A percentile compares a stretch with the other conserved stretches of the same genome.
Evolutionary conservation across 2,113 vertebrate genomes (phyloP).

Genomic region (Pyrgilauda ruficollis): DNA sequence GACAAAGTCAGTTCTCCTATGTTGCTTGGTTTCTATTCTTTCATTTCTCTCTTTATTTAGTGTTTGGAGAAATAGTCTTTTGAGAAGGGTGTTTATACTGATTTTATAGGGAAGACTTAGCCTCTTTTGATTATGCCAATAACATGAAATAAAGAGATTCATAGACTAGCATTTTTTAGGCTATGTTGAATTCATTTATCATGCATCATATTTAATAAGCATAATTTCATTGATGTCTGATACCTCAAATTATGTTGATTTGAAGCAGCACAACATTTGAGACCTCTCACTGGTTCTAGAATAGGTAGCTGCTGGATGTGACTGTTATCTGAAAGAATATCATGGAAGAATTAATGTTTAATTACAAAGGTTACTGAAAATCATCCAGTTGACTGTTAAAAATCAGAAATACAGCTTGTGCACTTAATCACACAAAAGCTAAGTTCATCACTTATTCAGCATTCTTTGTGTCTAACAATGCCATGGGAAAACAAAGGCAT

Average conservation of each 20-base stretch:
- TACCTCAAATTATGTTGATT: neutral
- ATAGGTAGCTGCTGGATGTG: neutral
- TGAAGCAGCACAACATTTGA: neutral
- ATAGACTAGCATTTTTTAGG: neutral
- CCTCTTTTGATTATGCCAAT: neutral
- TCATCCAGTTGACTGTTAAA: neutral
- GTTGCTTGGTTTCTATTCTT: neutral
- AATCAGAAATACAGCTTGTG: neutral
- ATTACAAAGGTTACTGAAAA: neutral
- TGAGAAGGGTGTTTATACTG: neutral
- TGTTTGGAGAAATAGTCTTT: neutral
- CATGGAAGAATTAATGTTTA: neutral
- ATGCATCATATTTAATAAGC: neutral
- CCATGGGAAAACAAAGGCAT: constrained; percentile 13
- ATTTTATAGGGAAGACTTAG: neutral
- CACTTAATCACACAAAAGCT: constrained; percentile 1
- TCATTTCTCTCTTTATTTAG: neutral
- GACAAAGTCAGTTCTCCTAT: neutral
- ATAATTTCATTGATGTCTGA: neutral
- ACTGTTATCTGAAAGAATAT: neutral
- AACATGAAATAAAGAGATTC: neutral
- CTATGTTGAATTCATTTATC: neutral
- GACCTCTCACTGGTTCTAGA: neutral
- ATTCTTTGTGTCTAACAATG: constrained; percentile 35
- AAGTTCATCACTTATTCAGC: constrained; percentile 38